Conservation (phyloP, 2,113 vertebrate genomes). For the Aix galericulata region DNA sequence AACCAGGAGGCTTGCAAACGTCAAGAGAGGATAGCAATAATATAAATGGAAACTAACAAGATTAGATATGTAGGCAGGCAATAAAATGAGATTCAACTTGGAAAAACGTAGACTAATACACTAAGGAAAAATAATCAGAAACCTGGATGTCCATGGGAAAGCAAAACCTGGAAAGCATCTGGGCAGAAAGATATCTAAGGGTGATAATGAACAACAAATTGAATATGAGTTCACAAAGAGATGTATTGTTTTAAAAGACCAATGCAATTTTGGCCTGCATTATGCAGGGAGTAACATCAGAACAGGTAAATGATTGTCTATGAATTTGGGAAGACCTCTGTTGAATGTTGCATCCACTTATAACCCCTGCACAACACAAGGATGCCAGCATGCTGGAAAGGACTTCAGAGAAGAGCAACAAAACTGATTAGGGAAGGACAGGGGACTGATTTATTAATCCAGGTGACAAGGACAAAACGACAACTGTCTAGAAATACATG, state of each 20-base stretch:
- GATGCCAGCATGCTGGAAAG: neutral
- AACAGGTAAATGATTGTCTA: neutral
- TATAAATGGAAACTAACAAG: slow-evolving; percentile 50
- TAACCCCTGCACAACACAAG: neutral
- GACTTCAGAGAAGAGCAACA: slow-evolving; percentile 2
- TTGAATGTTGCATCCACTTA: neutral
- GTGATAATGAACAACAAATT: slow-evolving; percentile 16
- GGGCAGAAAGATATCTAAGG: neutral
- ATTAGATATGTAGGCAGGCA: slow-evolving; percentile 50
- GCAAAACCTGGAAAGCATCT: slow-evolving; percentile 50
- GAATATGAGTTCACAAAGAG: neutral
- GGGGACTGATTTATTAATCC: neutral
- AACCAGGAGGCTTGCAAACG: slow-evolving; percentile 31
- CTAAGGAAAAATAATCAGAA: slow-evolving; percentile 49
- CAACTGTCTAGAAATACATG: neutral
- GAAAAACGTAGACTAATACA: slow-evolving; percentile 42
- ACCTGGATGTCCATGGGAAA: neutral
- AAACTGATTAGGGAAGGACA: neutral
- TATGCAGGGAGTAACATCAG: neutral
- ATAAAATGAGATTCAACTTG: slow-evolving; percentile 44
- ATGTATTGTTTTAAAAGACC: slow-evolving; percentile 19
- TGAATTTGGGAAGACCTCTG: neutral
- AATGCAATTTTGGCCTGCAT: neutral
- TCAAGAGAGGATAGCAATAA: slow-evolving; percentile 27
- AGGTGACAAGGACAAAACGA: neutral